Percentiles rank a stretch among this genome's conserved stretches.
Evolutionary conservation across 2,888 invertebrate species (phyloP).

Genomic region (Cyclophora albipunctata): DNA sequence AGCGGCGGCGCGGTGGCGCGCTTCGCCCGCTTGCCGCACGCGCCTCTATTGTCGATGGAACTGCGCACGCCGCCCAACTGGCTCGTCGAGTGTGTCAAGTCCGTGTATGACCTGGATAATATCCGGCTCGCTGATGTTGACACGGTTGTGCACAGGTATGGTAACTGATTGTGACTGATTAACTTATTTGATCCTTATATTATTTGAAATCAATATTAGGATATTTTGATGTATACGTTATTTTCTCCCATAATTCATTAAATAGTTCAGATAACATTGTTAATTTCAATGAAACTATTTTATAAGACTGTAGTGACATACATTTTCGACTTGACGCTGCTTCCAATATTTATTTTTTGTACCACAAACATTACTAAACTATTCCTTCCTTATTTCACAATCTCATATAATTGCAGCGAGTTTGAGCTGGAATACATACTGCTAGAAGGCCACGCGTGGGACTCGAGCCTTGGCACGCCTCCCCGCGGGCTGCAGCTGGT

Average conservation of each 20-base stretch:
- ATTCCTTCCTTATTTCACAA: no score
- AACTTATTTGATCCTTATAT: no score
- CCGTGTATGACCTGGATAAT: slow-evolving; percentile 97
- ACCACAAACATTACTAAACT: no score
- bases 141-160: slow-evolving; percentile 87
- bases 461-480: slow-evolving; percentile 91
- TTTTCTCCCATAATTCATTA: no score
- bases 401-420: slow-evolving; percentile 76
- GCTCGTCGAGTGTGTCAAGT: slow-evolving; percentile 94
- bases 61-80: slow-evolving; percentile 93
- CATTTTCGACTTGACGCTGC: no score
- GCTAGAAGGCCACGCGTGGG: slow-evolving; percentile 97
- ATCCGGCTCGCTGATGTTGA: slow-evolving; percentile 95
- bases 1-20: slow-evolving; percentile 86
- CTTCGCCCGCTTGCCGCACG: slow-evolving; percentile 92
- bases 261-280: no score
- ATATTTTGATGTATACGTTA: no score
- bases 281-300: no score
- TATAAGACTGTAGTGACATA: no score
- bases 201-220: no score
- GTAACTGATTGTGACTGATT: no score
- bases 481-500: slow-evolving; percentile 98
- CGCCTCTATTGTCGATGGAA: slow-evolving; percentile 89
- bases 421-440: slow-evolving; percentile 96
- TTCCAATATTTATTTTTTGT: no score